These are phyloP conservation scores for Rhingia rostrata DNA, from an alignment of 2,888 invertebrate species.

Conservation along the genomic window DNA sequence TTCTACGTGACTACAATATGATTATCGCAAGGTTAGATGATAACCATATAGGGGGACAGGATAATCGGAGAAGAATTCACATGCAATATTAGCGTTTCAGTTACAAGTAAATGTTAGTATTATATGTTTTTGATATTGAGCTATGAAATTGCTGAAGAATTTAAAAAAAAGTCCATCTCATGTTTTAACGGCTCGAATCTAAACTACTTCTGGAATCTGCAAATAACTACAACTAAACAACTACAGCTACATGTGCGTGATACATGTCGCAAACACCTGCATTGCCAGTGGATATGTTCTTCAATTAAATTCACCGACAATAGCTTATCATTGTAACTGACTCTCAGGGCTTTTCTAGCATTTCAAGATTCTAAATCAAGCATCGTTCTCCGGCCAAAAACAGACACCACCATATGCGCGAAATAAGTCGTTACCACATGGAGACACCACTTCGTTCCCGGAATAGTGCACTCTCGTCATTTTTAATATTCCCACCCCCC, in stretches of 20 bases:
- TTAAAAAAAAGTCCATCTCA: too few species aligned
- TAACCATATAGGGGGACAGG: too few species aligned
- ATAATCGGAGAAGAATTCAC: too few species aligned
- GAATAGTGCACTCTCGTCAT: constrained; percentile 16
- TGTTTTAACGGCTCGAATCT: too few species aligned
- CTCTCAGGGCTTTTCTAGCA: constrained; percentile 20
- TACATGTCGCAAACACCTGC: too few species aligned
- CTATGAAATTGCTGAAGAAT: too few species aligned
- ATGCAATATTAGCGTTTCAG: too few species aligned
- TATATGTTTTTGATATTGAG: too few species aligned
- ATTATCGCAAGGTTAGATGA: not conserved
- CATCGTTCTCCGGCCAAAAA: constrained; percentile 5
- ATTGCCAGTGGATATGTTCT: not conserved
- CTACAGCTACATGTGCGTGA: too few species aligned
- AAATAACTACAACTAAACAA: too few species aligned
- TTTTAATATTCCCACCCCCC: constrained; percentile 20
- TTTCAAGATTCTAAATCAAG: constrained; percentile 14
- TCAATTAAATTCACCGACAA: constrained; percentile 28
- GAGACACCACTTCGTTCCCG: constrained; percentile 29
- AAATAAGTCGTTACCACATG: constrained; percentile 5
- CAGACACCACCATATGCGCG: constrained; percentile 17
- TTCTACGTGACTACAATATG: constrained; percentile 16
- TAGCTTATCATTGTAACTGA: constrained; percentile 30
- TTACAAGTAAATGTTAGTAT: too few species aligned
- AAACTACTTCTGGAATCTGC: too few species aligned